Evolutionary conservation across 2,797 vertebrate species (phyloP).

Genomic region (Crenichthys baileyi): DNA sequence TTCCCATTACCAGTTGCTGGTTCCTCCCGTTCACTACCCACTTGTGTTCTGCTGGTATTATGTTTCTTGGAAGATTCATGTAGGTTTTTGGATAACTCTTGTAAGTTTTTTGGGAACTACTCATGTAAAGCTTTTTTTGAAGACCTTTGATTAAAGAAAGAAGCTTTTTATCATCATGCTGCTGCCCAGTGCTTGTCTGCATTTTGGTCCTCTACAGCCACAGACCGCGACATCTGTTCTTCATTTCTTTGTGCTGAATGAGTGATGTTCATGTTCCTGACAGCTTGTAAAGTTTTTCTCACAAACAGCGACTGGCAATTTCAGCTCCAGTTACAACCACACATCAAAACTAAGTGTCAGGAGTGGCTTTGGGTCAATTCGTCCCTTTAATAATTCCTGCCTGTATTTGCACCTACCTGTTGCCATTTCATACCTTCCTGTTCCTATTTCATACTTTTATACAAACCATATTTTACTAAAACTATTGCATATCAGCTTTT

Average conservation of each 20-base stretch:
- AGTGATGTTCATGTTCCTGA: conserved; percentile 32
- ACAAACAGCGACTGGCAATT: not conserved
- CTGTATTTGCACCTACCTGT: not conserved
- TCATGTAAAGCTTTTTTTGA: too few species aligned
- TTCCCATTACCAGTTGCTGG: too few species aligned
- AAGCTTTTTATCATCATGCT: too few species aligned
- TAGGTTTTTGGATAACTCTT: too few species aligned
- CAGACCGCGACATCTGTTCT: conserved; percentile 23
- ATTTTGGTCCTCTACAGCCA: too few species aligned
- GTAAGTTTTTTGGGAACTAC: too few species aligned
- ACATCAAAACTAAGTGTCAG: conserved; percentile 1
- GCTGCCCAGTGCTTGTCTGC: too few species aligned
- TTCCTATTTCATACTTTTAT: not conserved
- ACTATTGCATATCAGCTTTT: not conserved
- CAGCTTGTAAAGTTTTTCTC: conserved; percentile 28
- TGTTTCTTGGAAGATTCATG: too few species aligned
- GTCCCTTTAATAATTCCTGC: not conserved
- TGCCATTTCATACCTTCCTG: not conserved
- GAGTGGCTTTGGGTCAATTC: not conserved
- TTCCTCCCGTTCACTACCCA: too few species aligned
- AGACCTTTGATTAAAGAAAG: too few species aligned
- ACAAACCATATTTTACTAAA: not conserved
- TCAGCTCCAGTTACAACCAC: conserved; percentile 19
- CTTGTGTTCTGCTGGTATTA: too few species aligned
- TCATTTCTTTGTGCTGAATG: conserved; percentile 36